These are phyloP conservation scores for Platyscapa corneri DNA, from an alignment of 1,140 invertebrate species.

Conservation along the genomic window DNA sequence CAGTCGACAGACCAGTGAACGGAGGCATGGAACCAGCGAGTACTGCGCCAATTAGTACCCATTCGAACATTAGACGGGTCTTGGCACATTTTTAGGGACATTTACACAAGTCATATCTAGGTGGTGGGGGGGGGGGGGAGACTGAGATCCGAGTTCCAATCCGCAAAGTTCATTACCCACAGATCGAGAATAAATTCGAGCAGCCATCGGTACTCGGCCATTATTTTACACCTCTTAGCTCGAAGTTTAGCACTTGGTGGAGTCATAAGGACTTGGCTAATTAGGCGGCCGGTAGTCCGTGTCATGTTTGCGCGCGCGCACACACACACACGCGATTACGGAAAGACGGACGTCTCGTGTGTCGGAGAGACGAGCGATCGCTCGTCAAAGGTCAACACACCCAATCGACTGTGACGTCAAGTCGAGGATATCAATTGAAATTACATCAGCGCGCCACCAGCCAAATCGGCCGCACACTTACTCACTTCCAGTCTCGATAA, in stretches of 20 bases:
- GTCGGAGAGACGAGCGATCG: background rate
- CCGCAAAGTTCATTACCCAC: background rate
- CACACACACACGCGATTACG: too few relatives aligned
- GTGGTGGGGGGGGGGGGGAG: too few relatives aligned
- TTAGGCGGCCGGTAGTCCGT: conserved; percentile 30
- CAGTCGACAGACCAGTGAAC: too few relatives aligned
- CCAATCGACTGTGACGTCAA: background rate
- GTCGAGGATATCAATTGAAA: conserved; percentile 28
- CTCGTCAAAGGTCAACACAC: conserved; percentile 26
- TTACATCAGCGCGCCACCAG: background rate
- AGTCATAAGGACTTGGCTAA: conserved; percentile 41
- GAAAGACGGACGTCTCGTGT: too few relatives aligned
- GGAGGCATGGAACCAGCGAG: too few relatives aligned
- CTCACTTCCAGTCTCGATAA: background rate
- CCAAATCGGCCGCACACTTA: background rate
- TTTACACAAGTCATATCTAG: background rate
- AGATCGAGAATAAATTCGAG: conserved; percentile 32
- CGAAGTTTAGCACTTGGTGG: too few relatives aligned
- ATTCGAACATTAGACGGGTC: too few relatives aligned
- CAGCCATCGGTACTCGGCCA: background rate
- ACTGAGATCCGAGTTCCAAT: too few relatives aligned
- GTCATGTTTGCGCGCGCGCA: background rate
- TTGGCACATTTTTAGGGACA: too few relatives aligned
- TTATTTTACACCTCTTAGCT: conserved; percentile 15
- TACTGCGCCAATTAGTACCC: background rate